phyloP scores from a whole-genome alignment of 2,797 vertebrate species.

The Sciurus vulgaris region DNA sequence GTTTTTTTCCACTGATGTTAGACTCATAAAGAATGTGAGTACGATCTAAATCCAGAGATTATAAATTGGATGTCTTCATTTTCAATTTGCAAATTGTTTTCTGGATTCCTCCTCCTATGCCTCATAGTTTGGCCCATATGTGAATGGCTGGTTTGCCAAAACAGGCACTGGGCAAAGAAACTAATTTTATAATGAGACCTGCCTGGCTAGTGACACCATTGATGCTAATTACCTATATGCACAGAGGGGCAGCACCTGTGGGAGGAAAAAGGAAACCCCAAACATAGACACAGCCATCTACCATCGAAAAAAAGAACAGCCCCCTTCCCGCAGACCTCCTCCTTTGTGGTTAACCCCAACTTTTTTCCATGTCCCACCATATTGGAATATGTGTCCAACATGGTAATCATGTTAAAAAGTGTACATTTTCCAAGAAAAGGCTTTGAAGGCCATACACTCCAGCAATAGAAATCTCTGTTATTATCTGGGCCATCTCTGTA shows the following conservation, averaged over 20 bases:
- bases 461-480: background rate
- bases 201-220: background rate
- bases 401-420: background rate
- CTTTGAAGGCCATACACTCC: background rate
- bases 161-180: conserved; percentile 42
- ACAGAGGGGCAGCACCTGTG: background rate
- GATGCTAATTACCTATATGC: background rate
- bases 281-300: background rate
- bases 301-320: background rate
- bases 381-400: background rate
- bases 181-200: conserved; percentile 52
- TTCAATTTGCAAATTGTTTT: conserved; percentile 78
- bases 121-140: conserved; percentile 6
- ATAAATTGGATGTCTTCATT: conserved; percentile 72
- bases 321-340: background rate
- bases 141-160: conserved; percentile 33
- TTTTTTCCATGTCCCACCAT: background rate
- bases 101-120: conserved; percentile 50
- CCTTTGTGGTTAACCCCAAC: background rate
- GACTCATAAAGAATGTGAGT: background rate
- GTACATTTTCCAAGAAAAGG: background rate
- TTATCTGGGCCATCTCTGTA: background rate
- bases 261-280: background rate
- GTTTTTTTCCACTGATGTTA: conserved; percentile 40
- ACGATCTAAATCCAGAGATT: background rate